These are phyloP conservation scores for Drosophila lacteicornis DNA, from an alignment of 1,140 invertebrate genomes.

Conservation along the genomic window DNA sequence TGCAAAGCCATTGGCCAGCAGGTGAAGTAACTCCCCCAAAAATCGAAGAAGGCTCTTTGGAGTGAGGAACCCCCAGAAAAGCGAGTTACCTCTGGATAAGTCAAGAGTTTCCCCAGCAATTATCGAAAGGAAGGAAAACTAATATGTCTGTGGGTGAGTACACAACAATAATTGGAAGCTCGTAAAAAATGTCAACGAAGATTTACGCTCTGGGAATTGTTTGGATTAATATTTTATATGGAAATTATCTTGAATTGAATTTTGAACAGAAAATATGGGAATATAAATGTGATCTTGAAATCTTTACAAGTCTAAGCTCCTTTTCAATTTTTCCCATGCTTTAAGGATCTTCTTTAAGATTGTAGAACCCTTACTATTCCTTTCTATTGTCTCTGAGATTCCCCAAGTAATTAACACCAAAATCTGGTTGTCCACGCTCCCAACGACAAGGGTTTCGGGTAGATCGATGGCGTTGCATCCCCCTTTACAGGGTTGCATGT, in stretches of 20 bases:
- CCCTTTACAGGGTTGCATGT: constrained; percentile 36
- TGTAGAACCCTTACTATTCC: neutral
- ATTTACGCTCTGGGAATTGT: constrained; percentile 20
- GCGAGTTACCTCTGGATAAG: constrained; percentile 2
- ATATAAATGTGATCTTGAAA: neutral
- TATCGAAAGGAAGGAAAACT: constrained; percentile 10
- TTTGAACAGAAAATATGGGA: neutral
- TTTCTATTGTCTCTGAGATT: neutral
- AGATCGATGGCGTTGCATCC: neutral
- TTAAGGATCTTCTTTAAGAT: neutral
- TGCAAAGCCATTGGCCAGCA: constrained; percentile 59
- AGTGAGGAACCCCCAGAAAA: neutral
- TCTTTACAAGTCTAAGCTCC: neutral
- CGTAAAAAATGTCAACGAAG: constrained; percentile 13
- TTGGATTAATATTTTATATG: neutral
- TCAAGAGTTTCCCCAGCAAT: constrained; percentile 17
- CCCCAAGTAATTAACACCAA: constrained; percentile 13
- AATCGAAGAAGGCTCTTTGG: constrained; percentile 23
- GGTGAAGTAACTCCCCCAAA: constrained; percentile 36
- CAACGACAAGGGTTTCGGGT: constrained; percentile 2
- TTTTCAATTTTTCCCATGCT: neutral
- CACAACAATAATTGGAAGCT: constrained; percentile 23
- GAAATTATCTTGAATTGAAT: neutral
- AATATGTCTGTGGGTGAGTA: constrained; percentile 72
- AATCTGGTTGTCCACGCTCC: constrained; percentile 11